Conservation (phyloP, 1,140 invertebrate species). For the Heliconius melpomene region DNA sequence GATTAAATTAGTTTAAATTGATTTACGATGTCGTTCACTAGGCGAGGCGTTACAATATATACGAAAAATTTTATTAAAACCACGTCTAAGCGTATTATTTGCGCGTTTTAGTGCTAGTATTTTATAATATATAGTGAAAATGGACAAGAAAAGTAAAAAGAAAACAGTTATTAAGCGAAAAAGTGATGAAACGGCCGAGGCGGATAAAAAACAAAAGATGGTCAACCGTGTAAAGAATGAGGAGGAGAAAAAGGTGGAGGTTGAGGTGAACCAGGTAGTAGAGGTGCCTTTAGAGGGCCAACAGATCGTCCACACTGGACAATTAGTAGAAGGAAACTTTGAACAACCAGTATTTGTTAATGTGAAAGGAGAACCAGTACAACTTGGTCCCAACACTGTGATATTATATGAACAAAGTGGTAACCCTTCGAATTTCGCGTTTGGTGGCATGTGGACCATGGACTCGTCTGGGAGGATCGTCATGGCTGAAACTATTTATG, state of each 20-base stretch:
- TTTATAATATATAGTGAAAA: slow-evolving; percentile 52
- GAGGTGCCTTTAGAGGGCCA: slow-evolving; percentile 74
- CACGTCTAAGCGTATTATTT: slow-evolving; percentile 42
- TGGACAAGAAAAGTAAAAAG: slow-evolving; percentile 80
- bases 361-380: slow-evolving; percentile 76
- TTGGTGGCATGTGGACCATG: slow-evolving; percentile 78
- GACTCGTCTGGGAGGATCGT: slow-evolving; percentile 75
- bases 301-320: slow-evolving; percentile 75
- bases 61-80: slow-evolving; percentile 45
- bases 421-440: slow-evolving; percentile 74
- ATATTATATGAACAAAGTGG: slow-evolving; percentile 77
- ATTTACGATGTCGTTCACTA: slow-evolving; percentile 53
- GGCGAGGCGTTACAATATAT: slow-evolving; percentile 52
- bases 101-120: slow-evolving; percentile 47
- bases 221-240: slow-evolving; percentile 67
- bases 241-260: slow-evolving; percentile 68
- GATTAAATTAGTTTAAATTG: slow-evolving; percentile 28
- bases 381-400: slow-evolving; percentile 76
- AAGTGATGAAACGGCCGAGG: slow-evolving; percentile 65
- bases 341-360: slow-evolving; percentile 77
- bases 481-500: slow-evolving; percentile 78
- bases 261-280: slow-evolving; percentile 68
- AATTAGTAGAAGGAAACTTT: slow-evolving; percentile 74
- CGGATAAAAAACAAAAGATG: slow-evolving; percentile 69
- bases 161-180: slow-evolving; percentile 79